Percentiles rank a stretch among this genome's conserved stretches.
Conservation (phyloP, 1,140 invertebrate species). For the Akabosia matsudoensis region DNA sequence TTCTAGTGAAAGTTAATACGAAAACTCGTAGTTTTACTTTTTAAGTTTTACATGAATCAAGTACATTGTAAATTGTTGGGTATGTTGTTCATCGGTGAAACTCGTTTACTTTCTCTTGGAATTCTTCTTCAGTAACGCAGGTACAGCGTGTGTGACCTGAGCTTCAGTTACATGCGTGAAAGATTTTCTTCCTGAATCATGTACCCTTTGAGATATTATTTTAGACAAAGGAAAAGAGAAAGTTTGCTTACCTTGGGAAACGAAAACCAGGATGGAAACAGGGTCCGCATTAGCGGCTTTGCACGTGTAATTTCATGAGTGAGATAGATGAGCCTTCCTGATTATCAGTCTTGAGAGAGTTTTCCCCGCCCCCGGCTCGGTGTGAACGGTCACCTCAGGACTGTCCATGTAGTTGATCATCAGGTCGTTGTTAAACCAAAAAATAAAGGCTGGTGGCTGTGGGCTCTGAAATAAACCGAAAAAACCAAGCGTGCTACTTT, state of each 20-base stretch:
- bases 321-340: slow-evolving; percentile 46
- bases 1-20: too few relatives aligned
- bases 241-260: slow-evolving; percentile 49
- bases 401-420: slow-evolving; percentile 53
- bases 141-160: too few relatives aligned
- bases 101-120: too few relatives aligned
- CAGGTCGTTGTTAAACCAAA: slow-evolving; percentile 71
- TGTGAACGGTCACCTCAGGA: slow-evolving; percentile 45
- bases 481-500: too few relatives aligned
- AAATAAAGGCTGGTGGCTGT: slow-evolving; percentile 81
- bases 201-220: neutral
- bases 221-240: neutral
- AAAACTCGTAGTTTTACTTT: too few relatives aligned
- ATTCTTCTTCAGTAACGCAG: too few relatives aligned
- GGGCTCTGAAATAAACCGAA: too few relatives aligned
- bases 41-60: too few relatives aligned
- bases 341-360: slow-evolving; percentile 48
- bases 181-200: neutral
- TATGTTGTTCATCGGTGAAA: too few relatives aligned
- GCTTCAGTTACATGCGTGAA: too few relatives aligned
- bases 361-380: slow-evolving; percentile 42
- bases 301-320: slow-evolving; percentile 47
- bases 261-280: slow-evolving; percentile 51
- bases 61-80: too few relatives aligned
- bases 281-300: slow-evolving; percentile 49